A percentile compares a stretch with the other conserved stretches of the same genome.
phyloP scores from a whole-genome alignment of 2,113 vertebrate species.

The Apteryx owenii region DNA sequence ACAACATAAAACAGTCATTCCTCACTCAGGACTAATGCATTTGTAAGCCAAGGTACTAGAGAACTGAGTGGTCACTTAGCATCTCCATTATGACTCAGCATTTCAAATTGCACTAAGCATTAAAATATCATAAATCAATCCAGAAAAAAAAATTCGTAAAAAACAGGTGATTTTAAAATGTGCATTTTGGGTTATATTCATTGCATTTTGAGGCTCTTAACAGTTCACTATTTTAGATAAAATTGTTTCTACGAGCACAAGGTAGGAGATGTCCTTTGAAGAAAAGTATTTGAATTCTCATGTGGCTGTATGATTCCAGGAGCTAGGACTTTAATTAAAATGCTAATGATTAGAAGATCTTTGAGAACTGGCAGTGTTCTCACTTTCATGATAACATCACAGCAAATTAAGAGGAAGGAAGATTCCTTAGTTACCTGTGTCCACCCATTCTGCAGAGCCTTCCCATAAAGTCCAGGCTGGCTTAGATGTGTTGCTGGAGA shows the following conservation, averaged over 20 bases:
- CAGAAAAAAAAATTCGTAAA: neutral
- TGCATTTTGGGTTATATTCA: neutral
- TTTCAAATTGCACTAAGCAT: neutral
- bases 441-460: neutral
- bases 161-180: neutral
- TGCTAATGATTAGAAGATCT: neutral
- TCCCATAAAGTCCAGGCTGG: neutral
- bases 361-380: neutral
- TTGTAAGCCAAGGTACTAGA: neutral
- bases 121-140: neutral
- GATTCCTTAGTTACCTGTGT: neutral
- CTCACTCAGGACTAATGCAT: rapidly evolving
- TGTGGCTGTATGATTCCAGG: neutral
- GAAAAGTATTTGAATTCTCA: neutral
- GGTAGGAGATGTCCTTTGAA: neutral
- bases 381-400: neutral
- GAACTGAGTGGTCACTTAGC: neutral
- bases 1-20: neutral
- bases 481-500: neutral
- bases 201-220: neutral
- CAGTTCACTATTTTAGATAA: neutral
- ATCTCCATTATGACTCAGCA: neutral
- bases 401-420: neutral
- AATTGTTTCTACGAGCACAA: neutral
- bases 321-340: neutral